Percentiles rank a stretch among this genome's conserved stretches.
Conservation (phyloP, 2,113 vertebrate genomes). For the Meriones unguiculatus region DNA sequence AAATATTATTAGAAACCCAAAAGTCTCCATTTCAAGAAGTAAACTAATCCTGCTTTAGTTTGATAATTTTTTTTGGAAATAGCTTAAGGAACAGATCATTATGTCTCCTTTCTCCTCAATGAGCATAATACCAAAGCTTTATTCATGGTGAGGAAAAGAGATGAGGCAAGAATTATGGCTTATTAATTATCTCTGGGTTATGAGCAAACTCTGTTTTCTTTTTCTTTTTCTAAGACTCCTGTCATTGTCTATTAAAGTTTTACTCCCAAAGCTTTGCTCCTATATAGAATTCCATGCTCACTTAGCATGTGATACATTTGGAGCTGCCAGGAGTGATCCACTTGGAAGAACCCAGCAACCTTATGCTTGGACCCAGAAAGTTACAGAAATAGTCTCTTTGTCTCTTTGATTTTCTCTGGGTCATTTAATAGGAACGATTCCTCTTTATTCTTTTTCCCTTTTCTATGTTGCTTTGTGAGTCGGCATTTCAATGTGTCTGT, state of each 20-base stretch:
- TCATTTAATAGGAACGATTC: constrained; percentile 72
- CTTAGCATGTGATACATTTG: constrained; percentile 55
- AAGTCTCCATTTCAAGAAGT: constrained; percentile 26
- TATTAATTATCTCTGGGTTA: constrained; percentile 52
- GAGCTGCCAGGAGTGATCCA: constrained; percentile 62
- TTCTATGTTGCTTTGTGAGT: constrained; percentile 70
- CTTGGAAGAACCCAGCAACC: background rate
- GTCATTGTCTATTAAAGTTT: constrained; percentile 53
- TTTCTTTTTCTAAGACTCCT: background rate
- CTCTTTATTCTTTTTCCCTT: constrained; percentile 67
- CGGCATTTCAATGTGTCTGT: constrained; percentile 77
- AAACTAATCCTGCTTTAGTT: background rate
- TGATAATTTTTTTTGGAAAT: background rate
- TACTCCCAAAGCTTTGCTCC: constrained; percentile 25
- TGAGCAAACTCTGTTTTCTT: background rate
- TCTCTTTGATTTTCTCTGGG: constrained; percentile 69
- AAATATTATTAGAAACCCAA: background rate
- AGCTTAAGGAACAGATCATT: background rate
- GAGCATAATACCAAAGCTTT: background rate
- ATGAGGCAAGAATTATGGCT: background rate
- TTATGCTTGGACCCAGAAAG: constrained; percentile 42
- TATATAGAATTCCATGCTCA: constrained; percentile 19
- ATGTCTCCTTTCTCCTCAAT: background rate
- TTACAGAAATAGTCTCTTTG: constrained; percentile 76
- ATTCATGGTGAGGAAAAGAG: background rate